A percentile compares a stretch with the other conserved stretches of the same genome.
Conservation (phyloP, 2,113 vertebrate genomes). For the Zonotrichia leucophrys region DNA sequence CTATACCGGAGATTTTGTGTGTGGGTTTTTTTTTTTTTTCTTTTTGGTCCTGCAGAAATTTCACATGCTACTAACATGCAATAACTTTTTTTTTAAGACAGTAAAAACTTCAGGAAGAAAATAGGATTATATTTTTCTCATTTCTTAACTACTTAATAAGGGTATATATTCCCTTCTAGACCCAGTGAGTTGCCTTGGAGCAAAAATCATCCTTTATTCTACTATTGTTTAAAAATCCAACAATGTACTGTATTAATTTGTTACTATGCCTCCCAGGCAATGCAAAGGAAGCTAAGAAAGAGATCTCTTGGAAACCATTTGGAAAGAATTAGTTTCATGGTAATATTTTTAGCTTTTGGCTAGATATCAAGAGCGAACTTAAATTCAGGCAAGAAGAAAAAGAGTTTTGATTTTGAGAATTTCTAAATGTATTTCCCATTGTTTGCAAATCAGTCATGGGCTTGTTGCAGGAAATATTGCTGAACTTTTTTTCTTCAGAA, state of each 20-base stretch:
- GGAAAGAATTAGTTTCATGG: conserved; percentile 35
- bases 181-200: neutral
- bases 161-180: neutral
- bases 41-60: neutral
- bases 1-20: neutral
- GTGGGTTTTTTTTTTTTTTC: neutral
- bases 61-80: neutral
- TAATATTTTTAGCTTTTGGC: conserved; percentile 14
- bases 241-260: neutral
- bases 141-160: neutral
- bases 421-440: neutral
- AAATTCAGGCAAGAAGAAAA: no score
- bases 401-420: neutral
- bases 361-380: neutral
- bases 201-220: neutral
- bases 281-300: neutral
- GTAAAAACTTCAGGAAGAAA: neutral
- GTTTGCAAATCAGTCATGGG: neutral
- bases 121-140: neutral
- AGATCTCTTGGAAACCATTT: conserved; percentile 32
- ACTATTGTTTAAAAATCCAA: neutral
- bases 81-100: neutral
- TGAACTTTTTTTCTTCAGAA: neutral
- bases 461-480: neutral
- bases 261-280: conserved; percentile 20